Evolutionary conservation across 2,113 vertebrate species (phyloP), one percentile per base, ranked within the genome.

Genomic region (Ptilorrhoa leucosticta): DNA sequence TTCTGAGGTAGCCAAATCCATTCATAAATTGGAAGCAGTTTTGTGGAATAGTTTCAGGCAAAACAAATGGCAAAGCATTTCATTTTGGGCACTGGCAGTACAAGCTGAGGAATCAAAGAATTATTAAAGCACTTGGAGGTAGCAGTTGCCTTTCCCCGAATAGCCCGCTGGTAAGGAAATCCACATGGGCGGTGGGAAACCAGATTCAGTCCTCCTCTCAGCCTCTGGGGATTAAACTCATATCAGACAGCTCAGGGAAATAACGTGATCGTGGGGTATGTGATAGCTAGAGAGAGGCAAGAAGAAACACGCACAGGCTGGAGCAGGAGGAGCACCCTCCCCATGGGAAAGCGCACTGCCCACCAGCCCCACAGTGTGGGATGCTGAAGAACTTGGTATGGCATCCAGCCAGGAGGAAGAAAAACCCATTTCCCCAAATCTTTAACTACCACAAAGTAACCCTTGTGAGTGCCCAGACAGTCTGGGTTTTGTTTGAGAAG

Each of bases 41-140:
- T 97, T 95, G 91, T 94, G 96, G 95, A 95, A 95, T 91, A 86
- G 92, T 97, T 97, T 97, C 95, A 97, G 94, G 95, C 96, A 95
- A 94, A 97, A 96, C 86, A 95, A 97, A 94, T 93, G 95, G 95
- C 93, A 94, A 94, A 93, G 72, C 69, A 11, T 94, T 97, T 97
- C 76, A 94, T 90, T 96, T 96, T 90, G 95, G 95, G 95, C 93
- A 94, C 93, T 95, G 96, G 93, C 96, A 95, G 95, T 92, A 95
- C 94, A 93, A 95, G 91, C 83, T 89, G 89, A 97, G 93, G 91
- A 95, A 97, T 97, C 93, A 95, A 93, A 96, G 69, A 85, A 97
- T 96, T 96, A 93, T 95, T 93, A 94, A 96, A 87, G 83, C 69
- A 89, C 76, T 92, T 60, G 89, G 86, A 95, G 80, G 91, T 90